These are phyloP conservation scores for Epirrita christyi DNA, from an alignment of 2,888 invertebrate species.

Conservation along the genomic window DNA sequence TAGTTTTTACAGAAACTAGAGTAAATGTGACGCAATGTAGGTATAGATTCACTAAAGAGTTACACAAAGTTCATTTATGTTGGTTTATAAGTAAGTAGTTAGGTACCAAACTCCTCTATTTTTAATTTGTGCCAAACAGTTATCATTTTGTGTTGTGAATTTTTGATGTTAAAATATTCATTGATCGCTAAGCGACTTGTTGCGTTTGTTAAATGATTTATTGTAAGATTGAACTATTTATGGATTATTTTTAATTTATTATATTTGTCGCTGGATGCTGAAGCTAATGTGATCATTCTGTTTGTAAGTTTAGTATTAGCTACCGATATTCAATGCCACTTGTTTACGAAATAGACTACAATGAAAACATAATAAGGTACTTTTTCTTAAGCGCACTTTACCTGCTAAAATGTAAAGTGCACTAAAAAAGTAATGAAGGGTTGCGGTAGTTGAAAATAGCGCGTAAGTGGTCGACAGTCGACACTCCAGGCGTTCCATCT, in stretches of 20 bases:
- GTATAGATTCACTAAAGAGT: too few species aligned
- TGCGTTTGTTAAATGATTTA: constrained; percentile 56
- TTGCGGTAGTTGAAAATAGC: constrained; percentile 23
- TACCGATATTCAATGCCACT: constrained; percentile 11
- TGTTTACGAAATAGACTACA: not conserved
- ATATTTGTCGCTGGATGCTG: constrained; percentile 57
- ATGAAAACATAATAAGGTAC: not conserved
- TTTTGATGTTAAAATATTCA: constrained; percentile 52
- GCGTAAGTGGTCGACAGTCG: constrained; percentile 32
- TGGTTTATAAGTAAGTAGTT: too few species aligned
- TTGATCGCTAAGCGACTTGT: constrained; percentile 71
- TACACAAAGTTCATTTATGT: too few species aligned
- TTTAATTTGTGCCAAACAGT: constrained; percentile 65
- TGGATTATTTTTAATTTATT: constrained; percentile 57
- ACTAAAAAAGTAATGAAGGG: not conserved
- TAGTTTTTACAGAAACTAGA: constrained; percentile 46
- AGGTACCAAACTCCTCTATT: too few species aligned
- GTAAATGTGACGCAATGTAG: constrained; percentile 28
- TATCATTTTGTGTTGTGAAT: constrained; percentile 61
- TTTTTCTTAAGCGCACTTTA: too few species aligned
- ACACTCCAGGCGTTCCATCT: too few species aligned
- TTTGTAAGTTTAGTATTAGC: constrained; percentile 42
- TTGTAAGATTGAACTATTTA: constrained; percentile 64
- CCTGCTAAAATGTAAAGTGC: too few species aligned
- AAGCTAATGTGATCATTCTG: constrained; percentile 73